Evolutionary conservation across 2,888 invertebrate species (phyloP), one percentile per base, ranked within the genome.

Genomic region (Busseola fusca): DNA sequence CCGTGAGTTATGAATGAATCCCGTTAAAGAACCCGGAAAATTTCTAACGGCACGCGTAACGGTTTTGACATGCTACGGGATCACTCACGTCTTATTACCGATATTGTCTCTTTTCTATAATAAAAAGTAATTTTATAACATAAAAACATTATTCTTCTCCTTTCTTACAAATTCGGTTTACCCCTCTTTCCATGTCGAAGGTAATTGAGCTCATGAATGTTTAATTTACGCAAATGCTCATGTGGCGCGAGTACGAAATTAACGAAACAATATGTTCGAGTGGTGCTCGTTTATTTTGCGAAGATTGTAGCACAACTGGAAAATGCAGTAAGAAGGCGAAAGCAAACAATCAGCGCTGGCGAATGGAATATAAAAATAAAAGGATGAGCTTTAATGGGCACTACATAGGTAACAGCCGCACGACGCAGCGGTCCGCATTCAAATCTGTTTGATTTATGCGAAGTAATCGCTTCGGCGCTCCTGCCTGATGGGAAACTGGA

Each of bases 1-100:
- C 94, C 94, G 94, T 94, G 93, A 95, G 95, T 95, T 95, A 95
- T 95, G 95, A 95, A 95, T 94, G 95, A 94, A 94, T 93, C 94
- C 94, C 93, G 95, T 92, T 93, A 94, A 95, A 95, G 94, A 95
- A 93, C 93, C 95, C 94, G 94, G 95, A 95, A 95, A 95, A 95
- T 95, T 95, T 94, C 91, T 91, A 93, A 92, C 94, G 91, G 91
- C 90, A 89, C 87, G 89, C 87, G 88, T 87, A 86, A 82, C 88
- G 86, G 87, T 84, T 86, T 84, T 86, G 88, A 87, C 89, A 88
- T 84, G 88, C 87, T 78, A 78, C 81, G 81, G 85, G 84, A 84
- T 88, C 83, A 85, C 77, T 82, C 82, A 79, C 79, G 75, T 80
- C 69, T 76, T 78, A 80, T 76, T 77, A 76, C 64, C 74, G 71